Evolutionary conservation across 1,140 invertebrate species (phyloP).

Genomic region (Himalopsyche phryganea): DNA sequence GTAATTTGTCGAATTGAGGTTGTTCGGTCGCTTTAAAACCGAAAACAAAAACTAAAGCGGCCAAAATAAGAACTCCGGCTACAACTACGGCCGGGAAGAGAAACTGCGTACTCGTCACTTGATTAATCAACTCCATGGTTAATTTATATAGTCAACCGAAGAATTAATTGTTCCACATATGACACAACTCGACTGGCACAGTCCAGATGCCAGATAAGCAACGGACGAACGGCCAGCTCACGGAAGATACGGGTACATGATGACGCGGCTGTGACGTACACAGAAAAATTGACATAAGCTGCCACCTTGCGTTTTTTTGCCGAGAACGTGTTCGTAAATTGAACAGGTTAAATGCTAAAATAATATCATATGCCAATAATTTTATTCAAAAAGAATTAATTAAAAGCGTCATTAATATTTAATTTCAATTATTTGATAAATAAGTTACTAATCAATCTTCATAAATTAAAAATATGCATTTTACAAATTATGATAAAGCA

Average conservation of each 20-base stretch:
- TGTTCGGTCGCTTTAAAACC: slow-evolving; percentile 70
- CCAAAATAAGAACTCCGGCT: slow-evolving; percentile 61
- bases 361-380: background rate
- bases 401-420: background rate
- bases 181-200: slow-evolving; percentile 14
- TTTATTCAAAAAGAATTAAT: background rate
- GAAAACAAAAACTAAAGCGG: slow-evolving; percentile 66
- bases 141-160: slow-evolving; percentile 6
- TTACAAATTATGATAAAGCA: background rate
- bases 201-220: slow-evolving; percentile 27
- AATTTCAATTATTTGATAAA: no score
- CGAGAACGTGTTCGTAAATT: background rate
- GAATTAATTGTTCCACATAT: slow-evolving; percentile 27
- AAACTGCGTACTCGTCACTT: slow-evolving; percentile 54
- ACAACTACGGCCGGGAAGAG: slow-evolving; percentile 62
- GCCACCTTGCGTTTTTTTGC: slow-evolving; percentile 23
- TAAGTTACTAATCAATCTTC: no score
- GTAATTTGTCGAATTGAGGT: slow-evolving; percentile 67
- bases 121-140: slow-evolving; percentile 56
- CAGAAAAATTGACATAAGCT: slow-evolving; percentile 36
- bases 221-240: slow-evolving; percentile 30
- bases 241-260: slow-evolving; percentile 54
- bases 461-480: no score
- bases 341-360: no score
- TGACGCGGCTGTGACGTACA: slow-evolving; percentile 61